phyloP scores from a whole-genome alignment of 2,888 invertebrate species.

The Euclidia mi region DNA sequence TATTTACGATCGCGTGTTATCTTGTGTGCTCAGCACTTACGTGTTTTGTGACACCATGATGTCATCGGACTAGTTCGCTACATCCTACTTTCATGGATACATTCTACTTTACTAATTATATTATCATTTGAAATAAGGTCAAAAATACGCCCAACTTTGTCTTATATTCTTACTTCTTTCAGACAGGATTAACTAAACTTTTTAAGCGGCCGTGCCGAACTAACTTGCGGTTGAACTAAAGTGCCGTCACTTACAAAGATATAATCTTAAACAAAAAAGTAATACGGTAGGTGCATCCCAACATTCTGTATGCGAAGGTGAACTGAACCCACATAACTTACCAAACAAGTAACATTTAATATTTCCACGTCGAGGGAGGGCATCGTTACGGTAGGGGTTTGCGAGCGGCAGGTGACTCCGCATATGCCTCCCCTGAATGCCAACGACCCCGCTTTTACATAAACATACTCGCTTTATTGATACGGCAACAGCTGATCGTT shows the following conservation, averaged over 20 bases:
- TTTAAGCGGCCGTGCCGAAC: conserved; percentile 15
- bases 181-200: conserved; percentile 14
- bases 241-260: conserved; percentile 34
- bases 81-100: conserved; percentile 17
- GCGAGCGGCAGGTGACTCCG: conserved; percentile 80
- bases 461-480: conserved; percentile 54
- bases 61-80: conserved; percentile 25
- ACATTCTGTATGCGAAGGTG: conserved; percentile 49
- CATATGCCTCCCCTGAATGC: conserved; percentile 86
- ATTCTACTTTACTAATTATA: conserved; percentile 3
- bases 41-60: conserved; percentile 27
- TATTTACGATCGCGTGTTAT: conserved; percentile 46
- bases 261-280: conserved; percentile 42
- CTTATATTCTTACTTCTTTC: conserved; percentile 7
- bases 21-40: conserved; percentile 42
- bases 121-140: background rate
- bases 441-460: conserved; percentile 80
- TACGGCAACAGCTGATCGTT: conserved; percentile 66
- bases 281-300: conserved; percentile 28
- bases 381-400: conserved; percentile 66
- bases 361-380: conserved; percentile 77
- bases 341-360: conserved; percentile 86
- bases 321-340: conserved; percentile 70
- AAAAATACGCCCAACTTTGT: background rate
- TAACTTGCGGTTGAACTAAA: conserved; percentile 11